These are phyloP conservation scores for Mirza zaza DNA, from an alignment of 2,113 vertebrate genomes.

Conservation along the genomic window DNA sequence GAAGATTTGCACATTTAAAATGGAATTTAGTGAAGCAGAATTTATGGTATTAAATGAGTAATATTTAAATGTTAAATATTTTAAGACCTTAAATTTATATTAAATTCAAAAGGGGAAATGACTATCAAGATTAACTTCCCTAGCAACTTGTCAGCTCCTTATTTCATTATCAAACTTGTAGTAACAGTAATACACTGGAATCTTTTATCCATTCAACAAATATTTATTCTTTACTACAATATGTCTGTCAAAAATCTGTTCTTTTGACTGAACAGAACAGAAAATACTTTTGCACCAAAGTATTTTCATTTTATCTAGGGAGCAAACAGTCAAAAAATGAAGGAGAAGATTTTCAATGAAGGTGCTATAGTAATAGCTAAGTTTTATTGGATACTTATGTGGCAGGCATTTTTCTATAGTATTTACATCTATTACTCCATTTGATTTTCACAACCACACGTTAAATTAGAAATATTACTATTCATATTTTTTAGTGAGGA, in stretches of 20 bases:
- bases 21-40: constrained; percentile 46
- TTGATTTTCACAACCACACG: not conserved
- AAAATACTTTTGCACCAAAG: not conserved
- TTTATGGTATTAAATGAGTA: constrained; percentile 20
- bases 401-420: not conserved
- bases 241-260: not conserved
- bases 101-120: constrained; percentile 42
- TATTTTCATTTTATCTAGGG: not conserved
- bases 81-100: constrained; percentile 19
- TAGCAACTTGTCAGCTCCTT: not conserved
- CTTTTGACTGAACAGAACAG: not conserved
- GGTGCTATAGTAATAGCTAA: not conserved
- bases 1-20: constrained; percentile 14
- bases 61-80: constrained; percentile 63
- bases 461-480: not conserved
- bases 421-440: not conserved
- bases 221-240: not conserved
- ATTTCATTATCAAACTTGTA: constrained; percentile 2
- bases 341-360: not conserved
- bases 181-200: not conserved
- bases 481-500: not conserved
- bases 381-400: not conserved
- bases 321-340: not conserved
- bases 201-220: constrained; percentile 8
- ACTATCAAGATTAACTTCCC: constrained; percentile 40